A percentile compares a stretch with the other conserved stretches of the same genome.
Evolutionary conservation across 2,888 invertebrate genomes (phyloP).

Genomic region (Colostygia pectinataria): DNA sequence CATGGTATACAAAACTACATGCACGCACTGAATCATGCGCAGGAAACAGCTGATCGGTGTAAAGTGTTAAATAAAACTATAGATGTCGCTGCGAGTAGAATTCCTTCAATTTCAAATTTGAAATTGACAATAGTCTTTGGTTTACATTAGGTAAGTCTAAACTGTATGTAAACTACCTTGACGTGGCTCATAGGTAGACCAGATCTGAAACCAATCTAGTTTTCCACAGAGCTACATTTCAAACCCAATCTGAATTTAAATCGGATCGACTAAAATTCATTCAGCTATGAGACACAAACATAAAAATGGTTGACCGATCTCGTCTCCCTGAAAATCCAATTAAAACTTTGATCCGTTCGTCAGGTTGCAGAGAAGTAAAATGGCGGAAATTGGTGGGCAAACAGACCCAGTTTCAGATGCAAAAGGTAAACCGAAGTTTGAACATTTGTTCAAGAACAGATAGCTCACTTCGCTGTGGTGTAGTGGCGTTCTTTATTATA

Average conservation of each 20-base stretch:
- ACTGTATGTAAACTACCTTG: too few species aligned
- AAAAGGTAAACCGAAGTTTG: not conserved
- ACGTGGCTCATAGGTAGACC: constrained; percentile 5
- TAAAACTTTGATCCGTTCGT: constrained; percentile 29
- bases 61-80: not conserved
- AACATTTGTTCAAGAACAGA: not conserved
- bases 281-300: constrained; percentile 19
- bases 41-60: constrained; percentile 12
- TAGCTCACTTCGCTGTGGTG: not conserved
- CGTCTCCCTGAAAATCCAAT: constrained; percentile 30
- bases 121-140: too few species aligned
- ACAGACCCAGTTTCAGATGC: constrained; percentile 5
- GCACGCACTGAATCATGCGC: constrained; percentile 22
- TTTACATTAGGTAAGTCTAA: too few species aligned
- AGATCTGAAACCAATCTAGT: constrained; percentile 16
- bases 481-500: too few species aligned
- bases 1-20: constrained; percentile 3
- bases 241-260: constrained; percentile 23
- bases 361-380: constrained; percentile 15
- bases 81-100: constrained; percentile 26
- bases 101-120: not conserved
- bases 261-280: constrained; percentile 17
- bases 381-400: constrained; percentile 14
- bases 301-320: constrained; percentile 17
- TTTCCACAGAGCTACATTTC: constrained; percentile 16